Conservation (phyloP, 2,888 invertebrate genomes). For the Acanthoscelides obtectus region DNA sequence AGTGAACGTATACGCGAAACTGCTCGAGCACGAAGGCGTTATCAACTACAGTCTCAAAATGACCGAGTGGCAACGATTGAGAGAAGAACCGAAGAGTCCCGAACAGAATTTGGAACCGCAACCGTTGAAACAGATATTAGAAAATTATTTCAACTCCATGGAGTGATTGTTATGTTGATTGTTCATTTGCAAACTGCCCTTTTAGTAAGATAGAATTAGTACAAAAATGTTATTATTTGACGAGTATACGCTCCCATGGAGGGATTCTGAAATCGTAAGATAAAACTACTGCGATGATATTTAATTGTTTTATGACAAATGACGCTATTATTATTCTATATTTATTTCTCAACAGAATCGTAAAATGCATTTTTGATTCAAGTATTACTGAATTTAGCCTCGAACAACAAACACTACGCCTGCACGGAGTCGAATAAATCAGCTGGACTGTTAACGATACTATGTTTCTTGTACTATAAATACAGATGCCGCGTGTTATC, state of each 20-base stretch:
- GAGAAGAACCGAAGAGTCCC: constrained; percentile 47
- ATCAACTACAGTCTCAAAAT: constrained; percentile 60
- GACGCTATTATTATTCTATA: background rate
- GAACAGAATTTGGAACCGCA: constrained; percentile 31
- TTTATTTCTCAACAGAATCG: background rate
- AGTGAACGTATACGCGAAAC: constrained; percentile 75
- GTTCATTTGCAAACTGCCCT: background rate
- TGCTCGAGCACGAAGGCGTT: constrained; percentile 58
- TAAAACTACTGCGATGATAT: no score
- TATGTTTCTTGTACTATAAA: no score
- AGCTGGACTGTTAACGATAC: no score
- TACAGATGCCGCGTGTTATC: no score
- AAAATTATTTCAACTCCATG: constrained; percentile 7
- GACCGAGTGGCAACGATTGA: constrained; percentile 60
- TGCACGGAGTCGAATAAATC: no score
- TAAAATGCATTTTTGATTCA: no score
- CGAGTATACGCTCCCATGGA: no score
- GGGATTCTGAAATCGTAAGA: no score
- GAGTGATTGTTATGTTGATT: constrained; percentile 8
- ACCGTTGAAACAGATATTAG: constrained; percentile 29
- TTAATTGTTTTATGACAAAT: background rate
- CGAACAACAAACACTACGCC: background rate
- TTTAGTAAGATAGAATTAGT: background rate
- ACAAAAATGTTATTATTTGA: no score
- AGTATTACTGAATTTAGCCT: background rate